Evolutionary conservation across 1,140 invertebrate genomes (phyloP), one percentile per base, ranked within the genome.

Genomic region (Xylocopa sonorina): DNA sequence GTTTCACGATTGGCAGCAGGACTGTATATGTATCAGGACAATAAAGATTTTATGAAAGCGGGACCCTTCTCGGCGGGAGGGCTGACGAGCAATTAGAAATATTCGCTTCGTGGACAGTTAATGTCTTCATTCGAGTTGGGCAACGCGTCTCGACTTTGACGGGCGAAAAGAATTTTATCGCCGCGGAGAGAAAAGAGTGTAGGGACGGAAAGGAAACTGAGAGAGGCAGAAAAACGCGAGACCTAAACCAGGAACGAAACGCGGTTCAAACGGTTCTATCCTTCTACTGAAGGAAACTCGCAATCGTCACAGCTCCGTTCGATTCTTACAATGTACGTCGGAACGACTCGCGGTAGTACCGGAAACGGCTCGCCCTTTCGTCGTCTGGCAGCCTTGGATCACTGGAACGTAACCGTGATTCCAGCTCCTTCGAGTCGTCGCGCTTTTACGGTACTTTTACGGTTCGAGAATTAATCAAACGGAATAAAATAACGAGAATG

Each of bases 11-110:
- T 82, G 83, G 80, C 27, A 72, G 66, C n/a, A 34, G 62, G 83
- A 80, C 81, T 81, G 84, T 86, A 87, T 87, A 84, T n/a, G n/a
- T 87, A 84, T 51, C 82, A 29, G 57, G 75, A 78, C 78, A 73
- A 89, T 91, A 91, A 90, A 91, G 80, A 85, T 90, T 91, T 91
- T 91, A 91, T 86, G 85, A 88, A 87, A 72, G 72, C 55, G 64
- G 63, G 34, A 38, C 34, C n/a, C 57, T n/a, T 51, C 27, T 32
- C 66, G 18, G 69, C 16, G 46, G 48, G 62, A 48, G 53, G 43
- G 38, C 53, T 34, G 16, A 46, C 55, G 60, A 29, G 82, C 85
- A 90, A 91, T 91, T 91, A 91, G 87, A 91, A 88, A 86, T 89
- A 89, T 90, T 90, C 82, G 83, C 78, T 79, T 67, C 66, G 69